Base-by-base conservation (phyloP, 2,888 invertebrate genomes). In the Bugula neritina region DNA sequence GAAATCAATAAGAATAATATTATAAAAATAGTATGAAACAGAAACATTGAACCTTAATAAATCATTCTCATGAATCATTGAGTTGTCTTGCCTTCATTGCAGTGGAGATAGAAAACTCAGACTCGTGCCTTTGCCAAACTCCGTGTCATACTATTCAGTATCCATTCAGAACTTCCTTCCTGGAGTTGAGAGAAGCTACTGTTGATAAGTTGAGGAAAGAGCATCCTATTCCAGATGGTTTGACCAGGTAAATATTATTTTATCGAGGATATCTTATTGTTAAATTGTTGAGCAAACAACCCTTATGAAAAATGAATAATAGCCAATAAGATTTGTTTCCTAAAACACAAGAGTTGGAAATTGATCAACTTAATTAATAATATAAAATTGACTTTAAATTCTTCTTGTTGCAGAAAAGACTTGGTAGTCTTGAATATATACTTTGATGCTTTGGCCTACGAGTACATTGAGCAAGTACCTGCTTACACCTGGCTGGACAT, bases 371-470 rank as follows among this genome's bases (percentile, higher is more conserved):
- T n/a, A n/a, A n/a, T n/a, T n/a, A n/a, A n/a, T n/a, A n/a, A n/a
- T n/a, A n/a, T n/a, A n/a, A n/a, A n/a, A n/a, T n/a, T n/a, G n/a
- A n/a, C n/a, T n/a, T n/a, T n/a, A n/a, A n/a, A n/a, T n/a, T n/a
- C n/a, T n/a, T n/a, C n/a, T 5, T 43, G 17, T 31, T 63, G 63
- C 31, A 63, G 63, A 31, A 2, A 63, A 2, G 29, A 63, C 3
- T 31, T 63, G 31, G 63, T 31, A 31, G 63, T 63, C 10, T 10
- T 63, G 31, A 63, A 63, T n/a, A 63, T 63, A 2, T 63, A 63
- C 63, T 63, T 63, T 63, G 63, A 63, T n/a, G 10, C 63, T n/a
- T 34, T 63, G 29, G 27, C 63, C 13, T 63, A 63, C 31, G 63
- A 63, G 63, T 13, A 63, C 31, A 31, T 63, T 10, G 27, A 13